Base-by-base conservation (phyloP, 2,888 invertebrate species). In the Aethes cnicana region DNA sequence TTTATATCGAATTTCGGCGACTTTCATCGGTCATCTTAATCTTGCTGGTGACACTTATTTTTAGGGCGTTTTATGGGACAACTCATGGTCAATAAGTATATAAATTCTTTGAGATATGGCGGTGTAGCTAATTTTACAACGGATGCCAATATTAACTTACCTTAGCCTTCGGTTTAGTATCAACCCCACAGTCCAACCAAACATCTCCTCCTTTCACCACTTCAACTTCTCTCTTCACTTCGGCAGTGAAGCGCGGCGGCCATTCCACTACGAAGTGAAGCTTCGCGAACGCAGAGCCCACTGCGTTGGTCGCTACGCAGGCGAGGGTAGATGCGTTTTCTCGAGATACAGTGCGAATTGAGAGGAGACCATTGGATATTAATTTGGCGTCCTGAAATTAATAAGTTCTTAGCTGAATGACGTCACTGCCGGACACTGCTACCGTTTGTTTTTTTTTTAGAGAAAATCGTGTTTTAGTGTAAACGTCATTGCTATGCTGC, bases 261-360 rank as follows among this genome's bases (percentile, higher is more conserved):
- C 91, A 89, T 53, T 92, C 84, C 0, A 94, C 91, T 8, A 73
- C 72, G 0, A 94, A 67, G n/a, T 74, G 64, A 39, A 92, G 89
- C 0, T 79, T 77, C 1, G 91, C 84, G 35, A 86, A 80, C 1
- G 84, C 84, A 0, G 88, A 84, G 0, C 93, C 93, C 0, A 91
- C 92, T 0, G 82, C 79, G 73, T 93, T 94, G 14, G 82, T 76
- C 0, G 91, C 92, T 1, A 91, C 80, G 62, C 94, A 94, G 0
- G 90, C 87, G 69, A 92, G 93, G 1, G 80, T 77, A 0, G 92
- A 90, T 2, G 87, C 78, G 57, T 92, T 87, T 0, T 62, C 20
- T 0, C 90, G 80, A 1, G 81, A 71, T 3, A 85, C 68, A 43
- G 85, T 86, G 0, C 39, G 1, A 0, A 89, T 53, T 2, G 43